A percentile compares a stretch with the other conserved stretches of the same genome.
Conservation (phyloP, 2,888 invertebrate species). For the Caenorhabditis panamensis region DNA sequence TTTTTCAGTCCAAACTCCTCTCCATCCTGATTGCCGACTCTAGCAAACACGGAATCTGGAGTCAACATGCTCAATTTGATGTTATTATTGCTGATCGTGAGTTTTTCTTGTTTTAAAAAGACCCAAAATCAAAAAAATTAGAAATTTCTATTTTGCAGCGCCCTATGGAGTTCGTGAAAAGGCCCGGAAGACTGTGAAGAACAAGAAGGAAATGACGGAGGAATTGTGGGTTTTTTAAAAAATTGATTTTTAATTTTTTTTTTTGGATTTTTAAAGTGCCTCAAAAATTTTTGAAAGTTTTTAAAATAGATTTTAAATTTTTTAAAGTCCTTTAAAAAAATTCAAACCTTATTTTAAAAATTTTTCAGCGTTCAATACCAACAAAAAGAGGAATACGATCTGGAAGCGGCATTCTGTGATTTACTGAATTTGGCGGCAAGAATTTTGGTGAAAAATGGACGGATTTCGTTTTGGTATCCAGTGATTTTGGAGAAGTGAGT, state of each 20-base stretch:
- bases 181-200: constrained; percentile 88
- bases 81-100: constrained; percentile 93
- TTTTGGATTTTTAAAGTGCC: no score
- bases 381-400: constrained; percentile 88
- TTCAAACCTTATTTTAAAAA: constrained; percentile 10
- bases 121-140: no score
- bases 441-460: constrained; percentile 87
- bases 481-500: constrained; percentile 86
- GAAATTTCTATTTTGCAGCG: constrained; percentile 84
- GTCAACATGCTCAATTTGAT: constrained; percentile 88
- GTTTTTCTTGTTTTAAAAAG: no score
- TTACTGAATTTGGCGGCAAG: constrained; percentile 89
- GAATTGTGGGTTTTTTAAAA: constrained; percentile 35
- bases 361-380: constrained; percentile 81
- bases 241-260: no score
- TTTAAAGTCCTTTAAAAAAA: no score
- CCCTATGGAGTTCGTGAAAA: constrained; percentile 98
- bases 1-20: constrained; percentile 84
- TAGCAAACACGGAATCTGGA: constrained; percentile 86
- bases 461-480: constrained; percentile 96
- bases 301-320: no score
- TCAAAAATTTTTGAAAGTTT: no score
- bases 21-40: constrained; percentile 95
- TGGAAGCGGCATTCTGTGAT: constrained; percentile 85
- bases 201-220: constrained; percentile 21